Conservation (phyloP, 2,113 vertebrate genomes). For the Isurus oxyrinchus region DNA sequence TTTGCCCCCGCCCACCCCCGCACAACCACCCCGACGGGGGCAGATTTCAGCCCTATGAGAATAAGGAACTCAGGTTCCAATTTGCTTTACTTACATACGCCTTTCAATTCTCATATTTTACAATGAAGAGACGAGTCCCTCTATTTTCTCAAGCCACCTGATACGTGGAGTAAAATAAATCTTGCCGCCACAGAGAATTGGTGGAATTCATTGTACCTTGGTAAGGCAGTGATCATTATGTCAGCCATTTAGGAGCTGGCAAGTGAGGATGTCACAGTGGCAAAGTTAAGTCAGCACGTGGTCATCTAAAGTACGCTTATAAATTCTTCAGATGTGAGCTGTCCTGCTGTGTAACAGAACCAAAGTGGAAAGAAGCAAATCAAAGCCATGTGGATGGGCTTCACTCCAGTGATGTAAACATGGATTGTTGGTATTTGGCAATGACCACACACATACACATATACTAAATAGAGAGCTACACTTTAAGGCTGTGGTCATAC, state of each 20-base stretch:
- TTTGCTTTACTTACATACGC: neutral
- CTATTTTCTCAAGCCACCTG: neutral
- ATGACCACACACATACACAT: neutral
- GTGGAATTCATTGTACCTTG: neutral
- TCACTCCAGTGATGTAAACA: slow-evolving; percentile 14
- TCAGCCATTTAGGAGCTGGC: neutral
- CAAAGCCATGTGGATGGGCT: neutral
- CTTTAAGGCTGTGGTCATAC: neutral
- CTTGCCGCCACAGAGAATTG: neutral
- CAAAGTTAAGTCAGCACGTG: neutral
- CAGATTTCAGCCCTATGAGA: neutral
- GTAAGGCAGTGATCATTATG: neutral
- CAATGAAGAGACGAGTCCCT: neutral
- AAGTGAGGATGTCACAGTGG: neutral
- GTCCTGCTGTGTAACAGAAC: neutral
- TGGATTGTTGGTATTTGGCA: neutral
- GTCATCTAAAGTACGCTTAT: neutral
- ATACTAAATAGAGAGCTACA: neutral
- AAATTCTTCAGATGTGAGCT: slow-evolving; percentile 1
- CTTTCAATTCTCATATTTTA: neutral
- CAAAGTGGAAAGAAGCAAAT: slow-evolving; percentile 10
- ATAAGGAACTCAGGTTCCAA: neutral
- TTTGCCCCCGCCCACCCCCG: no score
- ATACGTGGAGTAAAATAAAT: neutral
- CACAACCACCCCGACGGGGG: no score